These are phyloP conservation scores for Cliona cf. orientalis DNA, from an alignment of 37 sponge, comb jelly and placozoan species.

Conservation along the genomic window DNA sequence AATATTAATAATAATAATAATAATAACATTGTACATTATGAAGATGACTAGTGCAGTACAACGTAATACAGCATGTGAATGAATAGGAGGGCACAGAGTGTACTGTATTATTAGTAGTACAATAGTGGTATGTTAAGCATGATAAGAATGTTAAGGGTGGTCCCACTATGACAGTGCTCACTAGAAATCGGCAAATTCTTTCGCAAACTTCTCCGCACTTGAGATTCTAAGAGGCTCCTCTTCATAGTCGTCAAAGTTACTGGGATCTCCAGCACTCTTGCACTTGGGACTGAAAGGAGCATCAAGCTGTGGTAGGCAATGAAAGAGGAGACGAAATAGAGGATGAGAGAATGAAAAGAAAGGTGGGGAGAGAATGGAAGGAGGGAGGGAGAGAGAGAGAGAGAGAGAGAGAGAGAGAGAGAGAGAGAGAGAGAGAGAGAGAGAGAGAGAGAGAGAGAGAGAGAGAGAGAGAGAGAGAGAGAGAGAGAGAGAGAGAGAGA, in stretches of 20 bases:
- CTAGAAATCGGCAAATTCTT: slow-evolving; percentile 97
- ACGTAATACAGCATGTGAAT: not conserved
- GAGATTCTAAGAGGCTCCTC: slow-evolving; percentile 92
- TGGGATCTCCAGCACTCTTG: slow-evolving; percentile 95
- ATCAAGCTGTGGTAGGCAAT: slow-evolving; percentile 76
- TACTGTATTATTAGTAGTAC: no score
- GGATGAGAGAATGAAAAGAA: not conserved
- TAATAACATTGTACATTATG: no score
- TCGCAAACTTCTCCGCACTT: slow-evolving; percentile 84
- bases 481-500: slow-evolving; percentile 5
- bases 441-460: not conserved
- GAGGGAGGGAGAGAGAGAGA: slow-evolving; percentile 18
- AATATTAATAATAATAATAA: no score
- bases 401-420: slow-evolving; percentile 14
- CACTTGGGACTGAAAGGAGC: slow-evolving; percentile 97
- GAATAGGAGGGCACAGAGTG: no score
- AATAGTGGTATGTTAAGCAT: not conserved
- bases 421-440: slow-evolving; percentile 15
- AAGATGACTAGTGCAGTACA: no score
- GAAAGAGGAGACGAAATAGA: not conserved
- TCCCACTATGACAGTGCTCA: not conserved
- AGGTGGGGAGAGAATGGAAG: slow-evolving; percentile 12
- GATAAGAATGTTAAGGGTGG: not conserved
- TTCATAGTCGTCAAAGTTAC: slow-evolving; percentile 99
- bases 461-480: not conserved